Base-by-base conservation (phyloP, 2,113 vertebrate species). In the Xyliphius kryptos region DNA sequence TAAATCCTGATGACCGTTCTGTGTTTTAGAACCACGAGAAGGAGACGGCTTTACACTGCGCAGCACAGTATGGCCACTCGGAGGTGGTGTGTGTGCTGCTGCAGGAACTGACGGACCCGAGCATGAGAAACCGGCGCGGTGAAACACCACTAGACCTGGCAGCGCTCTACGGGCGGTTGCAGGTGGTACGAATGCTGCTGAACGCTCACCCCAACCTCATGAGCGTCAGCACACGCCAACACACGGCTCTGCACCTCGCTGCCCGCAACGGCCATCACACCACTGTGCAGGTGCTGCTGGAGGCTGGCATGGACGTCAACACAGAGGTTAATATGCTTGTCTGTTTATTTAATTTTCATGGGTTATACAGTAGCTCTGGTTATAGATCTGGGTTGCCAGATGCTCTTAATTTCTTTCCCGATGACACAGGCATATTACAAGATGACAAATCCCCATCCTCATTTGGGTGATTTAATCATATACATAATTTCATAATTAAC, bases 1-100 rank as follows among this genome's bases (percentile, higher is more conserved):
- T n/a, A n/a, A n/a, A n/a, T n/a, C n/a, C n/a, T n/a, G n/a, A n/a
- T n/a, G n/a, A n/a, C n/a, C n/a, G n/a, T n/a, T 41, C n/a, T n/a
- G n/a, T n/a, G n/a, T n/a, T n/a, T n/a, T n/a, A 98, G 95, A 98
- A 98, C 82, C 91, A 92, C 21, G 93, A 98, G 86, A 92, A 90
- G 44, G 95, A 98, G 81, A 97, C 94, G 0, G 90, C 95, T 0
- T 80, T 98, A 6, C 95, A 98, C 74, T 98, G 95, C 62, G 93
- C 94, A 0, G 95, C 95, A 43, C 94, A 97, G 32, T 97, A 98
- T 1, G 95, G 95, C 66, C 94, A 98, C 83, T 89, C 93, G 0
- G 95, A 97, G 66, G 95, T 97, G 50, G 94, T 94, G 22, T 88
- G 89, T 2, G 90, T 93, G 68, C 85, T 98, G 55, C 86, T 98